Evolutionary conservation across 2,113 vertebrate genomes (phyloP).

Genomic region (Chunga burmeisteri): DNA sequence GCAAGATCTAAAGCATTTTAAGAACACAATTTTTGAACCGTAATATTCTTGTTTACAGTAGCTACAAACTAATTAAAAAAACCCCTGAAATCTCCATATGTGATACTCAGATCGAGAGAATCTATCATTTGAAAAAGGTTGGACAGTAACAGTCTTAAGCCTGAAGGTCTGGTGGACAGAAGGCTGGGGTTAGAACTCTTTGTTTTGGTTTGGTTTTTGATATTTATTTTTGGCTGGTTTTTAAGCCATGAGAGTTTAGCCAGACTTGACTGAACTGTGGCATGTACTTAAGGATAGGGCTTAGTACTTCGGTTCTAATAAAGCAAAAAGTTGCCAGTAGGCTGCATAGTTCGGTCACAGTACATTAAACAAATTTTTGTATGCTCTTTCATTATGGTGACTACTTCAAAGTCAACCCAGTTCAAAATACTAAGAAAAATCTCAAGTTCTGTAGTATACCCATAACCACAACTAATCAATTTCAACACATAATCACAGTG

Average conservation of each 20-base stretch:
- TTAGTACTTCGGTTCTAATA: not conserved
- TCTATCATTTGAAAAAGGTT: not conserved
- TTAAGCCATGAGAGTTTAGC: not conserved
- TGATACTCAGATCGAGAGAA: not conserved
- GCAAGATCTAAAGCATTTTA: not conserved
- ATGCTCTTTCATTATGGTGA: not conserved
- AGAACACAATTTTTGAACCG: not conserved
- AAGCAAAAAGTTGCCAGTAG: not conserved
- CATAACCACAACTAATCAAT: not conserved
- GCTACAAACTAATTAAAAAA: not conserved
- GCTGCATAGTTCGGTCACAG: not conserved
- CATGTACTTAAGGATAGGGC: not conserved
- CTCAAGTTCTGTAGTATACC: not conserved
- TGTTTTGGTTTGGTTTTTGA: not conserved
- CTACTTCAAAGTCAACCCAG: not conserved
- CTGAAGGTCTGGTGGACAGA: not conserved
- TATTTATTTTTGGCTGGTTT: not conserved
- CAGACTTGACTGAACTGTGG: not conserved
- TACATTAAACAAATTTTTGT: not conserved
- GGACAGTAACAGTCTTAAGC: not conserved
- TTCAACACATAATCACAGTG: not conserved
- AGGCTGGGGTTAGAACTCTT: not conserved
- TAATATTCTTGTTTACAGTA: not conserved
- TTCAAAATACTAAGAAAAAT: not conserved
- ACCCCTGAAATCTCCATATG: rapidly evolving